phyloP scores from a whole-genome alignment of 2,888 invertebrate species.

The Gastracanthus pulcherrimus region DNA sequence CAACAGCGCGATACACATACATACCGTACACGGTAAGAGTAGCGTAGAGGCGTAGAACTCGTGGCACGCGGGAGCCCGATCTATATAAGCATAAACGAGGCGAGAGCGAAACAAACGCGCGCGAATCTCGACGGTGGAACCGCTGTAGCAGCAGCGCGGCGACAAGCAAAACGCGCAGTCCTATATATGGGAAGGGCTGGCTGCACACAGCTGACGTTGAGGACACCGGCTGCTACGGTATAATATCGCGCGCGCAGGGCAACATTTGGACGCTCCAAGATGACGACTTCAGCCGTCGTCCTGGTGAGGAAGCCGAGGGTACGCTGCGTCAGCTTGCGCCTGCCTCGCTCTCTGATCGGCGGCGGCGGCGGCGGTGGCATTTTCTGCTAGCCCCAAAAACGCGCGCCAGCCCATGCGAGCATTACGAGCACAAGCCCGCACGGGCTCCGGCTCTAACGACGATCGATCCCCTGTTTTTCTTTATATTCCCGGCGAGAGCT shows the following conservation, averaged over 20 bases:
- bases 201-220: slow-evolving; percentile 70
- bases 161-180: neutral
- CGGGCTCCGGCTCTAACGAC: slow-evolving; percentile 10
- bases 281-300: slow-evolving; percentile 59
- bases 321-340: slow-evolving; percentile 59
- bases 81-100: neutral
- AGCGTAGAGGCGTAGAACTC: neutral
- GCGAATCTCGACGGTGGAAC: neutral
- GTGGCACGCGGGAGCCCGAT: neutral
- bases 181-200: neutral
- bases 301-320: slow-evolving; percentile 32
- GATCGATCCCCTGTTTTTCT: slow-evolving; percentile 24
- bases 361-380: too few species aligned
- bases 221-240: slow-evolving; percentile 73
- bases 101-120: neutral
- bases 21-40: too few species aligned
- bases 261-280: slow-evolving; percentile 67
- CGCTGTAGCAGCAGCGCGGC: neutral
- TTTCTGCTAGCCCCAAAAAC: neutral
- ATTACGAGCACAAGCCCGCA: neutral
- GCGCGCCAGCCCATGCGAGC: neutral
- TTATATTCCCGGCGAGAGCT: neutral
- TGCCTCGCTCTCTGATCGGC: too few species aligned
- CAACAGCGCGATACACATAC: too few species aligned
- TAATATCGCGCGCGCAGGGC: slow-evolving; percentile 63